Conservation (phyloP, 1,140 invertebrate genomes). For the Drosophila quadrilineata region DNA sequence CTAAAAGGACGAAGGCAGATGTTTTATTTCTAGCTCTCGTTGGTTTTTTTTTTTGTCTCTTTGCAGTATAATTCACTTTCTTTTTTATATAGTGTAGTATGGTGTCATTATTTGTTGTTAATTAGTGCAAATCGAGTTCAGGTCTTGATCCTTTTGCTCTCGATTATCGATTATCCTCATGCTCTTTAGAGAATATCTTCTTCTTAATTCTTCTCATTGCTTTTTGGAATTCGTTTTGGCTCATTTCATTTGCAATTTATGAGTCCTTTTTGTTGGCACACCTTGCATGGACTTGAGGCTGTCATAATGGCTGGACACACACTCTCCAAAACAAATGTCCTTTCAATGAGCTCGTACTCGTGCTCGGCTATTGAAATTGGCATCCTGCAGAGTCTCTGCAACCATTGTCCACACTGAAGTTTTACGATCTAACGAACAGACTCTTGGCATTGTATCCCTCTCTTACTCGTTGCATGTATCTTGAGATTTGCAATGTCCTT, state of each 20-base stretch:
- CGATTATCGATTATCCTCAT: slow-evolving; percentile 7
- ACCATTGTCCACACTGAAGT: slow-evolving; percentile 51
- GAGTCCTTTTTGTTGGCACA: slow-evolving; percentile 41
- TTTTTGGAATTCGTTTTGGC: slow-evolving; percentile 77
- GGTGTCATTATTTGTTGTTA: slow-evolving; percentile 71
- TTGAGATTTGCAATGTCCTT: slow-evolving; percentile 26
- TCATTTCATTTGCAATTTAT: slow-evolving; percentile 81
- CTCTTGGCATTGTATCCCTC: slow-evolving; percentile 41
- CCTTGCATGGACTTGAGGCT: slow-evolving; percentile 57
- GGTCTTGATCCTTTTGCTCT: slow-evolving; percentile 21
- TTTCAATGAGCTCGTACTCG: slow-evolving; percentile 60
- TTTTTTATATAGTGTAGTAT: slow-evolving; percentile 7
- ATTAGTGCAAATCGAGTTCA: slow-evolving; percentile 55
- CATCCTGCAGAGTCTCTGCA: slow-evolving; percentile 49
- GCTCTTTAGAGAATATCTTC: background rate
- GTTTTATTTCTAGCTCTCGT: slow-evolving; percentile 32
- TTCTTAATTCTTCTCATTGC: too few relatives aligned
- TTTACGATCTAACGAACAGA: slow-evolving; percentile 73
- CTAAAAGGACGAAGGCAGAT: slow-evolving; percentile 38
- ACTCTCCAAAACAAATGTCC: slow-evolving; percentile 13
- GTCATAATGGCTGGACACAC: slow-evolving; percentile 50
- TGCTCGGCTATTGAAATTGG: slow-evolving; percentile 36
- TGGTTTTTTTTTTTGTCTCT: slow-evolving; percentile 24
- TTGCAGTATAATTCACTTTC: too few relatives aligned
- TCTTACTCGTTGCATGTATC: background rate